phyloP scores from a whole-genome alignment of 2,888 invertebrate species.

The Drosophila demipolita region DNA sequence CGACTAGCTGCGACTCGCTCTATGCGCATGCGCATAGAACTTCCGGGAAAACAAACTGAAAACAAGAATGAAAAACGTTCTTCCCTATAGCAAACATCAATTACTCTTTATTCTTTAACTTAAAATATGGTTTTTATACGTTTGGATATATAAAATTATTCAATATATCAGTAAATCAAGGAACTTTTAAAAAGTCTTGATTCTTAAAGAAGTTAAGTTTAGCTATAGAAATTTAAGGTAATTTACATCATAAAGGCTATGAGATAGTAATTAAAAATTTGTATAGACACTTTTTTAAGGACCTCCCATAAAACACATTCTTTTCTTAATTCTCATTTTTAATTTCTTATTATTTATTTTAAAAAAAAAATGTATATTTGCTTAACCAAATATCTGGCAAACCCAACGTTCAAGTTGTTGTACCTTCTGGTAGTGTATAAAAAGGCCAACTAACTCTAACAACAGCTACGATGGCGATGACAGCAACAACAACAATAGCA shows the following conservation, averaged over 20 bases:
- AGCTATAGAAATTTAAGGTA: background rate
- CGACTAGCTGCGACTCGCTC: conserved; percentile 48
- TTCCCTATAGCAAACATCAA: conserved; percentile 1
- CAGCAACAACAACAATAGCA: conserved; percentile 46
- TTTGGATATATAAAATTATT: background rate
- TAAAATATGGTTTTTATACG: too few relatives aligned
- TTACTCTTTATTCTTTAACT: conserved; percentile 21
- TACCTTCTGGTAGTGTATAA: conserved; percentile 35
- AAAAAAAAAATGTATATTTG: background rate
- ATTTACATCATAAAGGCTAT: background rate
- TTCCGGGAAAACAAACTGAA: conserved; percentile 68
- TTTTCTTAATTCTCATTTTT: too few relatives aligned
- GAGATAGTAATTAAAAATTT: background rate
- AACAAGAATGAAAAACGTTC: conserved; percentile 41
- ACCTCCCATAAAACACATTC: background rate
- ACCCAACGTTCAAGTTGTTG: background rate
- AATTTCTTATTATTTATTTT: background rate
- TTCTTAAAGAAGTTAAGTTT: background rate
- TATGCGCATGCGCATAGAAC: conserved; percentile 77
- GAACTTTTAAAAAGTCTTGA: background rate
- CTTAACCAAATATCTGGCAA: background rate
- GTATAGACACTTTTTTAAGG: background rate
- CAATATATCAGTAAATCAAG: background rate
- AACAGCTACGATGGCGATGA: conserved; percentile 62
- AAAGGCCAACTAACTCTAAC: conserved; percentile 73